phyloP scores from a whole-genome alignment of 2,888 invertebrate genomes.

The Prosopocoilus inquinatus region DNA sequence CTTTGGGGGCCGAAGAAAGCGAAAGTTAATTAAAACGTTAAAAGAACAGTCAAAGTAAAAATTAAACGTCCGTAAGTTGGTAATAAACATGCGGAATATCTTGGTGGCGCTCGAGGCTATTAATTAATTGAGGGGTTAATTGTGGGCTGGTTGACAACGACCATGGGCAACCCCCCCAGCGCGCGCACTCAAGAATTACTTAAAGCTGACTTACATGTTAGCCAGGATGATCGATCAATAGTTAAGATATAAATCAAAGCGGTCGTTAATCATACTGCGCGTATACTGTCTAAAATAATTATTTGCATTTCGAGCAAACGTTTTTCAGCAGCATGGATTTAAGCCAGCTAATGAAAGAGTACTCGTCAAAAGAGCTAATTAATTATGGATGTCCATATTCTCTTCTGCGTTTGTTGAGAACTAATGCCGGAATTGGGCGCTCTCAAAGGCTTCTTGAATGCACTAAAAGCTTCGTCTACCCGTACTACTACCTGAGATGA shows the following conservation, averaged over 20 bases:
- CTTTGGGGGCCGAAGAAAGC: background rate
- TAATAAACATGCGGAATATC: background rate
- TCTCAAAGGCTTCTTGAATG: no score
- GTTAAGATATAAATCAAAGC: conserved; percentile 41
- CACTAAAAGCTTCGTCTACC: background rate
- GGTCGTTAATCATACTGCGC: conserved; percentile 44
- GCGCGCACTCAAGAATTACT: conserved; percentile 23
- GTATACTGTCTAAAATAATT: conserved; percentile 30
- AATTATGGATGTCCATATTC: no score
- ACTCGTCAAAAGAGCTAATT: background rate
- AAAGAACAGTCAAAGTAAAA: background rate
- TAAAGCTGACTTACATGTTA: conserved; percentile 39
- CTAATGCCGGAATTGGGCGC: no score
- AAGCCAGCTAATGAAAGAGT: background rate
- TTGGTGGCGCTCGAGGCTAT: conserved; percentile 12
- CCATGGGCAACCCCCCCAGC: background rate
- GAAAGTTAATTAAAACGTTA: conserved; percentile 2
- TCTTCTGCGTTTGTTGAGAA: no score
- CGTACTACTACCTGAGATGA: conserved; percentile 74
- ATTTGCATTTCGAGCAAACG: conserved; percentile 29
- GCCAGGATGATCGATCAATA: conserved; percentile 39
- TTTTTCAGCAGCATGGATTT: background rate
- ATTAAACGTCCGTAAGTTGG: background rate
- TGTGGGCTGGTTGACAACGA: conserved; percentile 22
- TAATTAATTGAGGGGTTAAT: conserved; percentile 27